Conservation (phyloP, 2,113 vertebrate species). For the Falco punctatus region DNA sequence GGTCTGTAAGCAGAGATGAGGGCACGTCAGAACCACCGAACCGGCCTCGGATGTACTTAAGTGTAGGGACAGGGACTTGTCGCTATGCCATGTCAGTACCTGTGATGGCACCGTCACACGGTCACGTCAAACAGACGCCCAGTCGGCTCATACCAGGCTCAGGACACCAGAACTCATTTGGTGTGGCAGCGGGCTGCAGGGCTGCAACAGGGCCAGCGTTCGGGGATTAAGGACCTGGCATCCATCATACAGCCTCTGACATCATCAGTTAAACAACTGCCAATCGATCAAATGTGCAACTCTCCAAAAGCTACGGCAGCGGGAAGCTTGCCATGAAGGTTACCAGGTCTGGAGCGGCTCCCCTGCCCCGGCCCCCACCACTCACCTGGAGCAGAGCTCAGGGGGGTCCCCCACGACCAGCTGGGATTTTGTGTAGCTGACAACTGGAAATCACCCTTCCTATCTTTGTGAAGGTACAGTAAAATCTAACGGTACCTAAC, state of each 20-base stretch:
- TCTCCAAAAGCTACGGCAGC: neutral
- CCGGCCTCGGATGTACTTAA: fast-evolving
- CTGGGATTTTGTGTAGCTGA: neutral
- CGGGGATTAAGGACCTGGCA: neutral
- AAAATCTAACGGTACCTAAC: neutral
- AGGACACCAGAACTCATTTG: neutral
- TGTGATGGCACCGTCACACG: fast-evolving
- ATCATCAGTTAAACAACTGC: neutral
- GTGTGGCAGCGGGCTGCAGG: fast-evolving
- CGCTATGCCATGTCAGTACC: fast-evolving
- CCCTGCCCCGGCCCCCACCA: neutral
- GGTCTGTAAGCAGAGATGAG: no score
- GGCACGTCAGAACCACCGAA: fast-evolving
- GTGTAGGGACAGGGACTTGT: fast-evolving
- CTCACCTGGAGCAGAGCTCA: fast-evolving
- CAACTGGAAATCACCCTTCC: neutral
- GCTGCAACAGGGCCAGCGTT: fast-evolving
- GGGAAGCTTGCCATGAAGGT: neutral
- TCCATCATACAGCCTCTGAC: neutral
- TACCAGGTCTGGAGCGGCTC: neutral
- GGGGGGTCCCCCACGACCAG: no score
- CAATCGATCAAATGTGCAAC: fast-evolving
- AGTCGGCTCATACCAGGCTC: neutral
- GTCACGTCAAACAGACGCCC: fast-evolving
- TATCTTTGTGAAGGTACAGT: fast-evolving